Conservation (phyloP, 2,888 invertebrate genomes). For the Dinocampus coccinellae region DNA sequence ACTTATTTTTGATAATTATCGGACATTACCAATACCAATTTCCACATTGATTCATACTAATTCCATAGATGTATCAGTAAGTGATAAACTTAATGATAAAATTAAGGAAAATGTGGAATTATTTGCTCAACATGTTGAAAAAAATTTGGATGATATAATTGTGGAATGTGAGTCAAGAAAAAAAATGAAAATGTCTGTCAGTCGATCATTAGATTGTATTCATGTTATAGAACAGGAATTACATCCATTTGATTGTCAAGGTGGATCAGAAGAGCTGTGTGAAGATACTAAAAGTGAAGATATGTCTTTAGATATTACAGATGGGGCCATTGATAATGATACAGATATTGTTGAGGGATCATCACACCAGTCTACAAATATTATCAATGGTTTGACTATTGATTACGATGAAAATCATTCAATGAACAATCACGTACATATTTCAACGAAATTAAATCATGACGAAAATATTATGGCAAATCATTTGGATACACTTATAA, state of each 20-base stretch:
- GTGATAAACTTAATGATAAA: constrained; percentile 33
- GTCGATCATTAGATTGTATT: constrained; percentile 65
- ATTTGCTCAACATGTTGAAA: constrained; percentile 63
- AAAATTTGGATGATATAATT: constrained; percentile 62
- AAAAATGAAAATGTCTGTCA: constrained; percentile 62
- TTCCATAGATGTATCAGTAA: neutral
- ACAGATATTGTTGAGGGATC: neutral
- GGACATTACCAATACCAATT: constrained; percentile 38
- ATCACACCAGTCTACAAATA: neutral
- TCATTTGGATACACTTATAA: constrained; percentile 34
- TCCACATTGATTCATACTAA: neutral
- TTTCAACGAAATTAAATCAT: neutral
- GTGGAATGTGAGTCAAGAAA: constrained; percentile 59
- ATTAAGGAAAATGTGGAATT: constrained; percentile 56
- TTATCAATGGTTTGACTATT: neutral
- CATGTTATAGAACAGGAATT: constrained; percentile 63
- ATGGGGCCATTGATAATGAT: constrained; percentile 50
- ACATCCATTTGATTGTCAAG: constrained; percentile 68
- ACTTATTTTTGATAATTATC: constrained; percentile 53
- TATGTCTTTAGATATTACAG: constrained; percentile 51
- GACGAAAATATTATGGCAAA: constrained; percentile 7
- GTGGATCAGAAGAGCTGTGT: constrained; percentile 68
- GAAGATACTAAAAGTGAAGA: constrained; percentile 58
- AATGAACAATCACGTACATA: constrained; percentile 43
- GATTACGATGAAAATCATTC: constrained; percentile 18